Percentiles rank a stretch among this genome's conserved stretches.
phyloP scores from a whole-genome alignment of 2,797 vertebrate genomes.

The Botia kubotai region DNA sequence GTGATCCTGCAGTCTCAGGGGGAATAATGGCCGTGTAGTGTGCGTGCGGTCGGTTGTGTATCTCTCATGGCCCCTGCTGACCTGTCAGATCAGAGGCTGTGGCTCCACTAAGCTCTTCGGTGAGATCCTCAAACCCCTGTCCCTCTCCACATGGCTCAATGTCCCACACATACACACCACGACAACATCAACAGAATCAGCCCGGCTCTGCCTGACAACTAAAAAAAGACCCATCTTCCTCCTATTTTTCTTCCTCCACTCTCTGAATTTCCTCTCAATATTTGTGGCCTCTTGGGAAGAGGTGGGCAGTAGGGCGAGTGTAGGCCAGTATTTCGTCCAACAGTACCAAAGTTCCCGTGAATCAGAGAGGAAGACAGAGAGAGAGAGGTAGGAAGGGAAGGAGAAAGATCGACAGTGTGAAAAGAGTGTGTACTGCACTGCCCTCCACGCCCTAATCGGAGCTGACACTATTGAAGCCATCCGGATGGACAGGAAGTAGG shows the following conservation, averaged over 20 bases:
- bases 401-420: slow-evolving; percentile 30
- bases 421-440: slow-evolving; percentile 51
- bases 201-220: slow-evolving; percentile 72
- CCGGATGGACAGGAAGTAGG: slow-evolving; percentile 71
- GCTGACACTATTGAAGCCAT: slow-evolving; percentile 75
- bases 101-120: slow-evolving; percentile 59
- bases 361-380: slow-evolving; percentile 43
- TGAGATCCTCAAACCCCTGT: slow-evolving; percentile 78
- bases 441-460: slow-evolving; percentile 70
- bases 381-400: slow-evolving; percentile 43
- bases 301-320: slow-evolving; percentile 22
- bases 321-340: slow-evolving; percentile 39
- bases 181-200: slow-evolving; percentile 56
- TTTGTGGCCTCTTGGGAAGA: slow-evolving; percentile 39
- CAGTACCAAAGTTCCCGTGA: slow-evolving; percentile 40
- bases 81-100: slow-evolving; percentile 63
- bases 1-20: slow-evolving; percentile 51
- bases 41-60: slow-evolving; percentile 27
- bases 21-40: slow-evolving; percentile 53
- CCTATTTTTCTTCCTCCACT: background rate
- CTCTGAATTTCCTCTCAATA: slow-evolving; percentile 32
- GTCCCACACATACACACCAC: slow-evolving; percentile 57
- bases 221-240: slow-evolving; percentile 47
- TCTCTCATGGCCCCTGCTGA: slow-evolving; percentile 55
- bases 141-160: slow-evolving; percentile 77